These are phyloP conservation scores for Mergus octosetaceus DNA, from an alignment of 2,797 vertebrate genomes.

Conservation along the genomic window DNA sequence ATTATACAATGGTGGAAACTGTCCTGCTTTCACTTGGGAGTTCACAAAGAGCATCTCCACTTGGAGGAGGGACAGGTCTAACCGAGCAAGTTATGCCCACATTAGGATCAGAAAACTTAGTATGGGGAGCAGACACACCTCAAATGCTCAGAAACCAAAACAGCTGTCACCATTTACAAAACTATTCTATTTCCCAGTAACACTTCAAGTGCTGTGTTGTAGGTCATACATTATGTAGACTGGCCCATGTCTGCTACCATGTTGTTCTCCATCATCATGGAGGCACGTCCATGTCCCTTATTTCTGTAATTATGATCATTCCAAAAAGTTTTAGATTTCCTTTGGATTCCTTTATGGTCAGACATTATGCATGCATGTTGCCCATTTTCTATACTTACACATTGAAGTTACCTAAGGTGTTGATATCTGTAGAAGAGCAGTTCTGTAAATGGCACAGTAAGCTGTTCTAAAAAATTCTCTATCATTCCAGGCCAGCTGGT, in stretches of 20 bases:
- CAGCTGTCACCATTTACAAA: not conserved
- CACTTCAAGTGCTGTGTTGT: not conserved
- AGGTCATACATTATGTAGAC: not conserved
- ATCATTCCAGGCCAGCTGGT: constrained; percentile 1
- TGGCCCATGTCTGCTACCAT: not conserved
- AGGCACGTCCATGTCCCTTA: not conserved
- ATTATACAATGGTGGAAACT: not conserved
- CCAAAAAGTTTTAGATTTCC: not conserved
- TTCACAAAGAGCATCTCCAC: not conserved
- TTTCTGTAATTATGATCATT: not conserved
- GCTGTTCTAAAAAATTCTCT: not conserved
- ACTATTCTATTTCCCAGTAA: not conserved
- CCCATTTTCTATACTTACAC: not conserved
- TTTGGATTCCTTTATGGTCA: not conserved
- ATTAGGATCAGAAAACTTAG: not conserved
- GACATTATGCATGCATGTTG: not conserved
- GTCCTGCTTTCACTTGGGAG: not conserved
- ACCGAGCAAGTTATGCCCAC: not conserved
- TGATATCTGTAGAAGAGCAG: not conserved
- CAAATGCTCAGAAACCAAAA: not conserved
- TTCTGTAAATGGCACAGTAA: constrained; percentile 5
- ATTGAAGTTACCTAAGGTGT: not conserved
- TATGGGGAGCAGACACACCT: not conserved
- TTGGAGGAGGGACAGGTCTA: not conserved
- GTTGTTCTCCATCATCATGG: not conserved